Evolutionary conservation across 2,888 invertebrate genomes (phyloP), one percentile per base, ranked within the genome.

Genomic region (Eristalis tenax): DNA sequence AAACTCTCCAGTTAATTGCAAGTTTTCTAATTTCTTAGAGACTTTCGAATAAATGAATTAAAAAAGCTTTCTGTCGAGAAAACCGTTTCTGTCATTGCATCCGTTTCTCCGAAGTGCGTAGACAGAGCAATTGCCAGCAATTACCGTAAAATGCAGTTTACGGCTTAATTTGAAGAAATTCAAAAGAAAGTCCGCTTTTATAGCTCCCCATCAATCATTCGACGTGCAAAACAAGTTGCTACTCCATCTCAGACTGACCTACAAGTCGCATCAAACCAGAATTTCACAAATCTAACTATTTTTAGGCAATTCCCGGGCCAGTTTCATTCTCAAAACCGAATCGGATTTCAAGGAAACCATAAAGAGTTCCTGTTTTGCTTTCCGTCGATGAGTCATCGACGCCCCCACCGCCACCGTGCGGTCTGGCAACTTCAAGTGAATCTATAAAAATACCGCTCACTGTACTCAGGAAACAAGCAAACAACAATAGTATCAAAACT

Each of bases 371-470:
- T 63, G 63, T 50, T 50, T 50, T 6, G 28, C 43, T 50, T 15
- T 8, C 18, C 18, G 50, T 18, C 50, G 50, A 50, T 50, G 50
- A 50, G 18, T 50, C 50, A 50, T 50, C 50, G 18, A 50, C 8
- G 32, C 18, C 18, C 18, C 18, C 5, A 5, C 50, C 0, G 32
- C 32, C 32, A 10, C 10, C 32, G 32, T 10, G 8, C 32, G 6
- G 18, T 50, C 50, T 8, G 50, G n/a, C 18, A 18, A 18, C 18
- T 65, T 18, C 26, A 8, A 28, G 18, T 70, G 43, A 50, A 18
- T 15, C 43, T 70, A 70, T 77, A 35, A 70, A 69, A 77, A 38
- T 23, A 56, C 63, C 26, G 18, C 77, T 77, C 35, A 77, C 61
- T 69, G 69, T 77, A 28, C 18, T 13, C 23, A 23, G 64, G 28